Evolutionary conservation across 1,140 invertebrate genomes (phyloP).

Genomic region (Planococcus citri): DNA sequence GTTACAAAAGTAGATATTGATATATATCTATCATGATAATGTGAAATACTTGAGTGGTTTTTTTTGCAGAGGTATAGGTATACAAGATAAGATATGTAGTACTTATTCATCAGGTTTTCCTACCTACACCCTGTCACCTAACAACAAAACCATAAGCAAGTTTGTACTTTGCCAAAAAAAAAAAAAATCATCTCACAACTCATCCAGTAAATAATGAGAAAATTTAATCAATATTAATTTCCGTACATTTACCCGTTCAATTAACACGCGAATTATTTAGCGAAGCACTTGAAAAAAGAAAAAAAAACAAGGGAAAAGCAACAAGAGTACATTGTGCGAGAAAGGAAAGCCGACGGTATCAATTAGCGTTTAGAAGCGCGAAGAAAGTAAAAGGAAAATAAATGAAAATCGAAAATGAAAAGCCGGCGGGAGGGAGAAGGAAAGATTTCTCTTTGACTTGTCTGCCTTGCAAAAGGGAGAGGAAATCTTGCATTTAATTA

Average conservation of each 20-base stretch:
- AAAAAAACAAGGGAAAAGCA: not conserved
- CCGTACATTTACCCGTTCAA: not conserved
- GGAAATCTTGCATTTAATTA: conserved; percentile 19
- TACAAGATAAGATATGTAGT: no score
- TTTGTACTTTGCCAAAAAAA: no score
- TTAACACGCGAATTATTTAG: not conserved
- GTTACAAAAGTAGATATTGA: no score
- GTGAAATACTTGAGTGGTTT: no score
- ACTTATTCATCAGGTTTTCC: no score
- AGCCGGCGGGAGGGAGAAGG: not conserved
- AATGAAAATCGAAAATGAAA: conserved; percentile 16
- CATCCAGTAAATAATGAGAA: no score
- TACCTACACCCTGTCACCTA: no score
- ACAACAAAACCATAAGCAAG: no score
- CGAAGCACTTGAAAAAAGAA: conserved; percentile 1
- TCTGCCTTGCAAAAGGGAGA: conserved; percentile 16
- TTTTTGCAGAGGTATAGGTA: no score
- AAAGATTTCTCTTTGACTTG: conserved; percentile 14
- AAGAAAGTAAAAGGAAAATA: conserved; percentile 18
- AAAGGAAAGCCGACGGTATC: conserved; percentile 14
- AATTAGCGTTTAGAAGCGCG: conserved; percentile 14
- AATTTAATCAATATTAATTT: no score
- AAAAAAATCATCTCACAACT: no score
- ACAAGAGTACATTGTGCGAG: not conserved
- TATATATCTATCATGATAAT: no score